Evolutionary conservation across 2,113 vertebrate genomes (phyloP).

Genomic region (Prunella fulvescens): DNA sequence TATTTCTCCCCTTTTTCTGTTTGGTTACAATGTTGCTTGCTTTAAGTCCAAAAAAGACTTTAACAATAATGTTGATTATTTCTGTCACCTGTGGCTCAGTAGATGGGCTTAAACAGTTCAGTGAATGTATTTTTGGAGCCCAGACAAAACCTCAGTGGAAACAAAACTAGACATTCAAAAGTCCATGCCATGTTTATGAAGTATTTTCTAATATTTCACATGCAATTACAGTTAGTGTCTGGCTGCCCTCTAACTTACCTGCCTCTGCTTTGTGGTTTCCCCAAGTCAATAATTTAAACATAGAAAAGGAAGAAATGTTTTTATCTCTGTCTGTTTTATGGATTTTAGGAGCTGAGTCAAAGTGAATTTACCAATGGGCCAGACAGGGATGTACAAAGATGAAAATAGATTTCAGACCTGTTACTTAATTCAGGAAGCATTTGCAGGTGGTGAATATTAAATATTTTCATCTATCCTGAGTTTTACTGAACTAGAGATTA

Average conservation of each 20-base stretch:
- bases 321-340: not conserved
- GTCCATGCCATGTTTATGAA: conserved; percentile 15
- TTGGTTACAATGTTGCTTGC: not conserved
- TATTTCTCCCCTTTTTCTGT: not conserved
- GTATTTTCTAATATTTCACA: conserved; percentile 36
- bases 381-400: not conserved
- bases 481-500: not conserved
- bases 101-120: not conserved
- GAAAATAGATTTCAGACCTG: conserved; percentile 11
- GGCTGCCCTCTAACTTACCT: conserved; percentile 24
- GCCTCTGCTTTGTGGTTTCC: not conserved
- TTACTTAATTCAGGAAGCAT: conserved; percentile 16
- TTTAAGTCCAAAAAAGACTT: not conserved
- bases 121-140: not conserved
- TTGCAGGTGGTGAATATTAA: not conserved
- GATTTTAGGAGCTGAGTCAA: not conserved
- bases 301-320: not conserved
- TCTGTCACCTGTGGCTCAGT: conserved; percentile 7
- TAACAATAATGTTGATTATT: not conserved
- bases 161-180: conserved; percentile 25
- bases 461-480: not conserved
- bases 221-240: conserved; percentile 20
- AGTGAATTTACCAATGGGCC: not conserved
- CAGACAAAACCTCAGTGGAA: conserved; percentile 21
- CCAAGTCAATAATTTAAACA: not conserved